phyloP scores from a whole-genome alignment of 2,888 invertebrate species.

The Stenodema calcarata region DNA sequence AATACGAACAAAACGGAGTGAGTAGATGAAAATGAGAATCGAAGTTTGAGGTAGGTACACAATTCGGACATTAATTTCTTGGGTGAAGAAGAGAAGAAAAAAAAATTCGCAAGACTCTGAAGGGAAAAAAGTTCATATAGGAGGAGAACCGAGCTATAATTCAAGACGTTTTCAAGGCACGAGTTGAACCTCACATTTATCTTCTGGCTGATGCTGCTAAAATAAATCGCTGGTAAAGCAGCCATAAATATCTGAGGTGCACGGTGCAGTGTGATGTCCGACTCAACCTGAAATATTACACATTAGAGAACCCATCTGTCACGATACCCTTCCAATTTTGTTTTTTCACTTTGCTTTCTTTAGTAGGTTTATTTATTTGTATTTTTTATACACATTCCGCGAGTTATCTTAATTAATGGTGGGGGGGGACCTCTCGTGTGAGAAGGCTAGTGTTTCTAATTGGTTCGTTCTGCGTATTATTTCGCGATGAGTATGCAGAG shows the following conservation, averaged over 20 bases:
- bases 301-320: slow-evolving; percentile 11
- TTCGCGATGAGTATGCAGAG: not conserved
- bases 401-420: not conserved
- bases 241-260: slow-evolving; percentile 15
- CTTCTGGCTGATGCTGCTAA: slow-evolving; percentile 23
- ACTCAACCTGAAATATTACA: slow-evolving; percentile 18
- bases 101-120: not conserved
- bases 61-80: not conserved
- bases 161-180: slow-evolving; percentile 24
- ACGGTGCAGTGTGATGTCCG: slow-evolving; percentile 1
- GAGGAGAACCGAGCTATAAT: slow-evolving; percentile 3
- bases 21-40: not conserved
- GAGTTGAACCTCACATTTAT: slow-evolving; percentile 5
- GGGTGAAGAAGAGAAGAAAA: not conserved
- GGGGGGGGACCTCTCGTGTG: not conserved
- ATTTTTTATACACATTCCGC: too few relatives aligned
- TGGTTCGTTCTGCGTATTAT: not conserved
- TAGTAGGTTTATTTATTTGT: too few relatives aligned
- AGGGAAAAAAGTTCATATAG: slow-evolving; percentile 9
- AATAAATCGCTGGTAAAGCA: slow-evolving; percentile 32
- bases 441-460: not conserved
- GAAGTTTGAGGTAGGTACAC: not conserved
- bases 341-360: not conserved
- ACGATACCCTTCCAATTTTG: not conserved
- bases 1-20: too few relatives aligned